These are phyloP conservation scores for Plagodis pulveraria DNA, from an alignment of 2,888 invertebrate species.

Conservation along the genomic window DNA sequence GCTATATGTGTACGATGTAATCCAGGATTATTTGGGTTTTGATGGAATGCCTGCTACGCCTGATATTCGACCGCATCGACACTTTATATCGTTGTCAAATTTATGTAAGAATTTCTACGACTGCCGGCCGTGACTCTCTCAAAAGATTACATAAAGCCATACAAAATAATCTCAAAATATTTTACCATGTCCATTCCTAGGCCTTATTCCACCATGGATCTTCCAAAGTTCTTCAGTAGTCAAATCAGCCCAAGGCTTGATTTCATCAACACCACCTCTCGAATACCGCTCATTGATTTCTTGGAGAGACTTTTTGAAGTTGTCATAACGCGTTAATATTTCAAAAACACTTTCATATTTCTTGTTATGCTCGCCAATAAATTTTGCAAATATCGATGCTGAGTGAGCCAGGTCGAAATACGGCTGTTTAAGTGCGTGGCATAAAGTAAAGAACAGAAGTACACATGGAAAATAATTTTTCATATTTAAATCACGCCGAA, in stretches of 20 bases:
- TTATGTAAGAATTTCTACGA: no score
- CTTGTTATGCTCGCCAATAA: not conserved
- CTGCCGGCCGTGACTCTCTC: no score
- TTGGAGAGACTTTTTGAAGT: not conserved
- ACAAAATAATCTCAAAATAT: no score
- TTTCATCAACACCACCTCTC: not conserved
- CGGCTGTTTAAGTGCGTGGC: not conserved
- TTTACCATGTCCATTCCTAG: not conserved
- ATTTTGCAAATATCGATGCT: not conserved
- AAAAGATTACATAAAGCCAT: no score
- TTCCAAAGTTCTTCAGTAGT: not conserved
- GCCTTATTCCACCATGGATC: not conserved
- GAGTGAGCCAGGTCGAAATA: not conserved
- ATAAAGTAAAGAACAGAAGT: no score
- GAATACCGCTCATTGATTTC: not conserved
- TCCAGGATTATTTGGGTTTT: no score
- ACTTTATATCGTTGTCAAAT: no score
- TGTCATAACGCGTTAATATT: not conserved
- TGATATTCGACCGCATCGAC: no score
- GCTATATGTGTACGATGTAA: no score
- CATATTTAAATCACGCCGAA: no score
- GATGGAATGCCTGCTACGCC: no score
- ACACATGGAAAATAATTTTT: no score
- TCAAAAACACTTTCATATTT: not conserved
- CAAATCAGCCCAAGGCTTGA: not conserved